Conservation (phyloP, 2,888 invertebrate species). For the Caradrina clavipalpis region DNA sequence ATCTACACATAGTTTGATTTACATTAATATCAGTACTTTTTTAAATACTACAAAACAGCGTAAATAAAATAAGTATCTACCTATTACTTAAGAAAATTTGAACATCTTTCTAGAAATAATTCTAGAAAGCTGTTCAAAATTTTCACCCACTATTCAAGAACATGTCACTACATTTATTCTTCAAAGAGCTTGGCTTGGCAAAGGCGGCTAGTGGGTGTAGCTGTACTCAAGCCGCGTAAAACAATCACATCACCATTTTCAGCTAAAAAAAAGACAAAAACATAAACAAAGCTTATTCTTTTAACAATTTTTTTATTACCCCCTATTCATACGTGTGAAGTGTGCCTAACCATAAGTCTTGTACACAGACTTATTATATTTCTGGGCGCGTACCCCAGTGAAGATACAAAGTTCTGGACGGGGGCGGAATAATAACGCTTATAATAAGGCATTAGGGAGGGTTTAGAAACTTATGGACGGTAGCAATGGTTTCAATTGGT, state of each 20-base stretch:
- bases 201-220: background rate
- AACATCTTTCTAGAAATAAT: no score
- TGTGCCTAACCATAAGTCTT: slow-evolving; percentile 23
- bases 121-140: no score
- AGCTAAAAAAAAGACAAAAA: background rate
- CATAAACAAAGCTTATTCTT: slow-evolving; percentile 9
- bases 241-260: slow-evolving; percentile 5
- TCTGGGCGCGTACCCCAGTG: slow-evolving; percentile 31
- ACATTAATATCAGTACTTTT: no score
- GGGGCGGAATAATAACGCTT: slow-evolving; percentile 38
- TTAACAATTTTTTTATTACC: slow-evolving; percentile 25
- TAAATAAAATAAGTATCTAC: no score
- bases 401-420: slow-evolving; percentile 49
- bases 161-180: no score
- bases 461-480: slow-evolving; percentile 39
- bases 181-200: no score
- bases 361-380: slow-evolving; percentile 42
- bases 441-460: slow-evolving; percentile 35
- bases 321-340: slow-evolving; percentile 42
- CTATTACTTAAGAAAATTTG: no score
- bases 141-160: no score
- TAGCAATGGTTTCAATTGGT: slow-evolving; percentile 9
- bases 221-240: background rate
- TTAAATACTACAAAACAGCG: no score
- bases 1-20: no score